These are phyloP conservation scores for Dusona sp. DNA, from an alignment of 2,888 invertebrate genomes.

Conservation along the genomic window DNA sequence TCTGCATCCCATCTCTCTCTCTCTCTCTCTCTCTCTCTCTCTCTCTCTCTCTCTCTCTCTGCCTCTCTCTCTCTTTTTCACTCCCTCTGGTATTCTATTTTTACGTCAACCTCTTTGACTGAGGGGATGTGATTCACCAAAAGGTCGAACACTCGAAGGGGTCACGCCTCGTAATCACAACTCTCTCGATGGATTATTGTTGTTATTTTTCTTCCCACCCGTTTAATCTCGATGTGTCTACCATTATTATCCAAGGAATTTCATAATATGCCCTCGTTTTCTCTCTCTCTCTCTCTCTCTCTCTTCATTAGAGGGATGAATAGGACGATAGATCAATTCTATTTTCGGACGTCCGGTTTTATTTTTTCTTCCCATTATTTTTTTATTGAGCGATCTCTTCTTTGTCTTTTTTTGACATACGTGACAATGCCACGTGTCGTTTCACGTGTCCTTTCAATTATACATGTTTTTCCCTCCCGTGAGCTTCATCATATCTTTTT, in stretches of 20 bases:
- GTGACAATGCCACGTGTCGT: not conserved
- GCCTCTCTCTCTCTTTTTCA: no score
- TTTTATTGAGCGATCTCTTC: not conserved
- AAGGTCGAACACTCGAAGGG: conserved; percentile 37
- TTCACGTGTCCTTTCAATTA: conserved; percentile 13
- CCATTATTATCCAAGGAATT: conserved; percentile 34
- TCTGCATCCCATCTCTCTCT: conserved; percentile 68
- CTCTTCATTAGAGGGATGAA: not conserved
- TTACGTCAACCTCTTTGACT: conserved; percentile 14
- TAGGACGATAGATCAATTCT: conserved; percentile 11
- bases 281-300: not conserved
- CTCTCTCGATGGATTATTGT: conserved; percentile 6
- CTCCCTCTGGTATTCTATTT: conserved; percentile 6
- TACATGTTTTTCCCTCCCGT: not conserved
- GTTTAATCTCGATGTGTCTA: conserved; percentile 43
- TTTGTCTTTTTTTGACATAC: not conserved
- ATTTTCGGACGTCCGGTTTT: conserved; percentile 22
- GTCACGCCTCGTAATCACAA: conserved; percentile 26
- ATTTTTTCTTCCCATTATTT: conserved; percentile 16
- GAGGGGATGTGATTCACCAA: not conserved
- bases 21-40: conserved; percentile 67
- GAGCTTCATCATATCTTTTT: conserved; percentile 5
- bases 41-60: conserved; percentile 37
- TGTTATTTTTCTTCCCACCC: conserved; percentile 10
- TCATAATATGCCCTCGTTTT: not conserved